phyloP scores from a whole-genome alignment of 2,888 invertebrate genomes.

The Luperina testacea region DNA sequence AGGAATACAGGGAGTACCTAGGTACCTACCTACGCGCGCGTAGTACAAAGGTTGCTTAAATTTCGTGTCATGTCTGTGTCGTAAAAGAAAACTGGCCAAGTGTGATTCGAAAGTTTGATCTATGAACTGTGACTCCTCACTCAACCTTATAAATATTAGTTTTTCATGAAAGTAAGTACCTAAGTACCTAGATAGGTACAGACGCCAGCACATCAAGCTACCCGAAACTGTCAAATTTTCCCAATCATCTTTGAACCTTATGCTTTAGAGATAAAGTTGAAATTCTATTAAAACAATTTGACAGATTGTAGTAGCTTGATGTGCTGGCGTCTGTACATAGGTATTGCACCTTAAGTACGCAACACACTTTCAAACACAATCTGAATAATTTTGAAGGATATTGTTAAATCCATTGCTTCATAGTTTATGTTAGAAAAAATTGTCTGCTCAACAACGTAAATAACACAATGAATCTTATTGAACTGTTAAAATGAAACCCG shows the following conservation, averaged over 20 bases:
- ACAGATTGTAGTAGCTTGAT: too few species aligned
- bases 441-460: background rate
- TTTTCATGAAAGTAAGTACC: background rate
- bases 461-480: background rate
- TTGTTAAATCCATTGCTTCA: background rate
- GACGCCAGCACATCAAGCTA: too few species aligned
- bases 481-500: background rate
- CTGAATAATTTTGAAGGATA: background rate
- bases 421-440: background rate
- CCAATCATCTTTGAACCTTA: too few species aligned
- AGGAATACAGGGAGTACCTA: background rate
- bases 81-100: slow-evolving; percentile 5
- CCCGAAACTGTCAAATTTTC: too few species aligned
- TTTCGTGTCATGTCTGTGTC: background rate
- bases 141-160: background rate
- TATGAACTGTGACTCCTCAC: slow-evolving; percentile 1
- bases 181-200: too few species aligned
- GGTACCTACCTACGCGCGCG: too few species aligned
- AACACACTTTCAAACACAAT: background rate
- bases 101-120: slow-evolving; percentile 7
- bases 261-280: too few species aligned
- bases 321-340: background rate
- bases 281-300: too few species aligned
- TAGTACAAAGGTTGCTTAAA: too few species aligned
- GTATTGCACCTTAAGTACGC: too few species aligned